Percentiles rank a stretch among this genome's conserved stretches.
These are phyloP conservation scores for Clarias macrocephalus DNA, from an alignment of 2,113 vertebrate species.

Conservation along the genomic window DNA sequence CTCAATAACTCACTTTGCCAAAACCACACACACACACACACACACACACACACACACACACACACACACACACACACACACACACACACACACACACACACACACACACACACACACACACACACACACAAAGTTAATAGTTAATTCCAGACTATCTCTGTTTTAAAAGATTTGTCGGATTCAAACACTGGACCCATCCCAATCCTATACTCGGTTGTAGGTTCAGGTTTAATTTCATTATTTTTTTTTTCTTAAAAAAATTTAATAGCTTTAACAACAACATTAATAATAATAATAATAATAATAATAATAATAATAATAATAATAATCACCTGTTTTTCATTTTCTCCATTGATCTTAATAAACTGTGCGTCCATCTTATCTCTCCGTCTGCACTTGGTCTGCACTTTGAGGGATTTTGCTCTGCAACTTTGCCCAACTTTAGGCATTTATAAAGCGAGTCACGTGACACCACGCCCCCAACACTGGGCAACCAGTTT, in stretches of 20 bases:
- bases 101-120: conserved; percentile 8
- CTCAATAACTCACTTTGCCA: not conserved
- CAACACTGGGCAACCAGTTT: conserved; percentile 5
- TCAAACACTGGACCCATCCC: not conserved
- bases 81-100: not conserved
- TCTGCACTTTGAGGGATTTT: not conserved
- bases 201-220: not conserved
- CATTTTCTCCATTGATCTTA: conserved; percentile 58
- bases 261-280: not conserved
- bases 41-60: not conserved
- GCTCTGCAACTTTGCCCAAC: conserved; percentile 44
- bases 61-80: conserved; percentile 3
- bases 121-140: not conserved
- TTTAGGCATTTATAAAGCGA: conserved; percentile 35
- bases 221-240: not conserved
- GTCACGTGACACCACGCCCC: conserved; percentile 68
- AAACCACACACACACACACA: not conserved
- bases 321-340: conserved; percentile 34
- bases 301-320: no score
- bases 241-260: not conserved
- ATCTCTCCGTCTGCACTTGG: not conserved
- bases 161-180: not conserved
- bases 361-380: conserved; percentile 71
- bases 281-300: no score
- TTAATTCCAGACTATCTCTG: not conserved